Evolutionary conservation across 2,888 invertebrate species (phyloP).

Genomic region (Abrostola triplasia): DNA sequence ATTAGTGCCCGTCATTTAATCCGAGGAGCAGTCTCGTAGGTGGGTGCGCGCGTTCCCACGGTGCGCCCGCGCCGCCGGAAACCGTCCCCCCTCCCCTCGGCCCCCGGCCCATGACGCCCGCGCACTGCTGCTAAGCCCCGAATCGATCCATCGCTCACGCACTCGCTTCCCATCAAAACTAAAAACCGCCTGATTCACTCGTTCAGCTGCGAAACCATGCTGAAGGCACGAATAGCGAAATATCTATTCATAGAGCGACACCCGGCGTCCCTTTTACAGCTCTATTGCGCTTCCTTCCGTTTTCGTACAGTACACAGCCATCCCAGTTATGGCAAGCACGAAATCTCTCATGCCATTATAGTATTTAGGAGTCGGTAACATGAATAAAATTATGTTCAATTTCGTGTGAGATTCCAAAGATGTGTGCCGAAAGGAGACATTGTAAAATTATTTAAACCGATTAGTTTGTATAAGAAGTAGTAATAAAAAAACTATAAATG

Average conservation of each 20-base stretch:
- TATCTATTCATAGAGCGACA: conserved; percentile 72
- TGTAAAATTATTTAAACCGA: conserved; percentile 21
- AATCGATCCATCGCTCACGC: conserved; percentile 82
- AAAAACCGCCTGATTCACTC: conserved; percentile 69
- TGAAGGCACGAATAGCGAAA: conserved; percentile 82
- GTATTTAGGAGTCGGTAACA: conserved; percentile 33
- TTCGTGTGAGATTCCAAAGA: conserved; percentile 13
- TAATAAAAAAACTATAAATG: conserved; percentile 14
- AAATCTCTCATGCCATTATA: conserved; percentile 47
- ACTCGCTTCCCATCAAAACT: conserved; percentile 74
- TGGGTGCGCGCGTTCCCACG: conserved; percentile 85
- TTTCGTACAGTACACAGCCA: conserved; percentile 52
- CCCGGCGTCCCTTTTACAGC: conserved; percentile 72
- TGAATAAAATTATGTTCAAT: conserved; percentile 29
- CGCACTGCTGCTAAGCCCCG: conserved; percentile 76
- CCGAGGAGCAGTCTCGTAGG: conserved; percentile 80
- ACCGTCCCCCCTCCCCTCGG: conserved; percentile 67
- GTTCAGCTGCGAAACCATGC: conserved; percentile 79
- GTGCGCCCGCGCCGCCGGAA: conserved; percentile 84
- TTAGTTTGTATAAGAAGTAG: conserved; percentile 33
- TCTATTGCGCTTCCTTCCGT: conserved; percentile 80
- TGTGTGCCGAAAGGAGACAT: conserved; percentile 33
- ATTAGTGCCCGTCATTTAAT: conserved; percentile 85
- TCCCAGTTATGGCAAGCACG: conserved; percentile 42
- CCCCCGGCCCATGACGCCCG: conserved; percentile 66